phyloP scores from a whole-genome alignment of 2,888 invertebrate species.

The Thumatha senex region DNA sequence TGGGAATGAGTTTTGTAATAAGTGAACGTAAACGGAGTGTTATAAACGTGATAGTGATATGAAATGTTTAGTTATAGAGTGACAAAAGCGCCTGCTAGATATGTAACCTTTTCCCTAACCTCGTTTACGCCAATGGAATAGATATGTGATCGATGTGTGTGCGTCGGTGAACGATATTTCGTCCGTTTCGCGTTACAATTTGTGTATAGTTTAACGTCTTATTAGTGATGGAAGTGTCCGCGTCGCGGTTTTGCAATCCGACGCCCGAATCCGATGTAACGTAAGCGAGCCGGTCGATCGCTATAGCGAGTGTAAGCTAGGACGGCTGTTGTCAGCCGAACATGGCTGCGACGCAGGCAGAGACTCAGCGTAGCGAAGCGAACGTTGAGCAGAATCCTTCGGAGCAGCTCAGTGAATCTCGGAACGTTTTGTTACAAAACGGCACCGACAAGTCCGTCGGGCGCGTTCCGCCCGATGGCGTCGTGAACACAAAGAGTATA shows the following conservation, averaged over 20 bases:
- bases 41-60: constrained; percentile 74
- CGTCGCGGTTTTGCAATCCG: constrained; percentile 81
- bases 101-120: constrained; percentile 90
- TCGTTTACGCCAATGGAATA: constrained; percentile 90
- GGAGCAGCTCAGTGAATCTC: constrained; percentile 87
- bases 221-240: constrained; percentile 83
- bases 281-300: constrained; percentile 83
- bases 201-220: constrained; percentile 69
- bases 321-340: constrained; percentile 84
- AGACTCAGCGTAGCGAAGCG: constrained; percentile 91
- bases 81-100: constrained; percentile 84
- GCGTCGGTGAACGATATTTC: constrained; percentile 87
- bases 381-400: constrained; percentile 86
- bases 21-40: constrained; percentile 68
- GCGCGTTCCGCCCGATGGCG: constrained; percentile 86
- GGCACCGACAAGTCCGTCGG: constrained; percentile 89
- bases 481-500: constrained; percentile 86
- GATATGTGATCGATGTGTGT: constrained; percentile 89
- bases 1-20: constrained; percentile 67
- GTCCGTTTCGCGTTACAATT: constrained; percentile 78
- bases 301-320: constrained; percentile 85
- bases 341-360: constrained; percentile 94
- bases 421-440: constrained; percentile 88
- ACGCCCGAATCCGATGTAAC: constrained; percentile 83
- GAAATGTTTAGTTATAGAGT: constrained; percentile 77